phyloP scores from a whole-genome alignment of 2,888 invertebrate species.

The Mamestra brassicae region DNA sequence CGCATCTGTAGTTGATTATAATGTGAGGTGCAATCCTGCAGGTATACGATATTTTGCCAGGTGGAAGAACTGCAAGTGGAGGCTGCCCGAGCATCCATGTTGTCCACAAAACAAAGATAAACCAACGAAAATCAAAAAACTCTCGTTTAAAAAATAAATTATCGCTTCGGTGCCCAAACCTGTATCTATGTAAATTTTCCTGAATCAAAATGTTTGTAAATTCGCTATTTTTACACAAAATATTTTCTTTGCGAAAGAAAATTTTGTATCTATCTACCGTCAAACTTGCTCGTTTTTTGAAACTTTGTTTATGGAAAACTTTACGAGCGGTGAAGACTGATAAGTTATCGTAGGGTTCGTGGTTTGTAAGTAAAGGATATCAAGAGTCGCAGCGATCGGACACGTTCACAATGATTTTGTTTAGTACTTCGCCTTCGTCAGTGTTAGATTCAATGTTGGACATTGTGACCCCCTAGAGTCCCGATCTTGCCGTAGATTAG shows the following conservation, averaged over 20 bases:
- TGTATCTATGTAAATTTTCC: conserved; percentile 87
- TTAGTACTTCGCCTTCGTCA: conserved; percentile 86
- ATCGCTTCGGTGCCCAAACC: conserved; percentile 85
- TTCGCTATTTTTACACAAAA: conserved; percentile 89
- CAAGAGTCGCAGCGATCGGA: conserved; percentile 82
- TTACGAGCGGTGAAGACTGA: conserved; percentile 90
- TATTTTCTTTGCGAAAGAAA: conserved; percentile 82
- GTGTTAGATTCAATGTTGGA: conserved; percentile 87
- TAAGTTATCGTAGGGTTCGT: conserved; percentile 86
- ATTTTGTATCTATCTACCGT: conserved; percentile 82
- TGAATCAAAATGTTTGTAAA: conserved; percentile 86
- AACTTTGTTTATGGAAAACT: conserved; percentile 85
- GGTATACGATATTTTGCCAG: conserved; percentile 96
- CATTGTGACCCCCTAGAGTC: conserved; percentile 84
- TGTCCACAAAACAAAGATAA: conserved; percentile 92
- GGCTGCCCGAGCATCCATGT: conserved; percentile 93
- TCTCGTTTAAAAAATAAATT: conserved; percentile 89
- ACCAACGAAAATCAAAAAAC: conserved; percentile 87
- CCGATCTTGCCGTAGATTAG: conserved; percentile 86
- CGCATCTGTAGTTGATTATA: conserved; percentile 90
- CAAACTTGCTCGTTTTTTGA: conserved; percentile 83
- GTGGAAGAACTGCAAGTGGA: conserved; percentile 96
- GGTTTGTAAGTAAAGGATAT: conserved; percentile 84
- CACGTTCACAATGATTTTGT: conserved; percentile 76
- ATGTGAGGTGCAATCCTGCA: conserved; percentile 91